Evolutionary conservation across 1,140 invertebrate species (phyloP).

Genomic region (Euwallacea similis): DNA sequence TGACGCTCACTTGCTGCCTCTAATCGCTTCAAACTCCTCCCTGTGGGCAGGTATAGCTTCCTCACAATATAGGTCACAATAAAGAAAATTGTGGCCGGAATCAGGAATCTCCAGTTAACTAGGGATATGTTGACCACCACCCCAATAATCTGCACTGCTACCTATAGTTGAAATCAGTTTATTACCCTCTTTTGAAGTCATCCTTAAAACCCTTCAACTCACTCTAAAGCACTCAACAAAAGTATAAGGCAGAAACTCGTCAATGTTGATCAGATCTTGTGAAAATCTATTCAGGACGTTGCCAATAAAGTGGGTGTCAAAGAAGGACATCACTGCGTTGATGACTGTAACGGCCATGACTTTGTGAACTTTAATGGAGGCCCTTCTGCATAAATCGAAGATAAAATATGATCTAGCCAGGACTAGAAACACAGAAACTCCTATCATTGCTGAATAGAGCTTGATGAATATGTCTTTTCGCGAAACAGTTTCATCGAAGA

Average conservation of each 20-base stretch:
- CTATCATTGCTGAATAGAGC: constrained; percentile 35
- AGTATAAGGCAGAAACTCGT: constrained; percentile 44
- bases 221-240: constrained; percentile 41
- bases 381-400: constrained; percentile 37
- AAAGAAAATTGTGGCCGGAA: constrained; percentile 57
- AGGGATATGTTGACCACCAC: constrained; percentile 36
- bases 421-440: constrained; percentile 13
- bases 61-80: constrained; percentile 59
- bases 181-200: not conserved
- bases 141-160: constrained; percentile 25
- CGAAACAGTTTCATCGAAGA: constrained; percentile 20
- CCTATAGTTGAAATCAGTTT: constrained; percentile 16
- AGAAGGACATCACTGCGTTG: constrained; percentile 46
- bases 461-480: constrained; percentile 22
- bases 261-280: constrained; percentile 44
- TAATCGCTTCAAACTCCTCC: constrained; percentile 66
- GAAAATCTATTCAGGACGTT: constrained; percentile 49
- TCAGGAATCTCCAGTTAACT: constrained; percentile 41
- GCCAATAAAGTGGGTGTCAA: constrained; percentile 47
- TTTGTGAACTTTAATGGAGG: constrained; percentile 44
- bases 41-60: constrained; percentile 63
- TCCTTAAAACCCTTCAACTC: constrained; percentile 8
- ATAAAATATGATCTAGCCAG: constrained; percentile 25
- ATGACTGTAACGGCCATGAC: constrained; percentile 41
- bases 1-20: constrained; percentile 62